Conservation (phyloP, 2,797 vertebrate species). For the Crenichthys baileyi region DNA sequence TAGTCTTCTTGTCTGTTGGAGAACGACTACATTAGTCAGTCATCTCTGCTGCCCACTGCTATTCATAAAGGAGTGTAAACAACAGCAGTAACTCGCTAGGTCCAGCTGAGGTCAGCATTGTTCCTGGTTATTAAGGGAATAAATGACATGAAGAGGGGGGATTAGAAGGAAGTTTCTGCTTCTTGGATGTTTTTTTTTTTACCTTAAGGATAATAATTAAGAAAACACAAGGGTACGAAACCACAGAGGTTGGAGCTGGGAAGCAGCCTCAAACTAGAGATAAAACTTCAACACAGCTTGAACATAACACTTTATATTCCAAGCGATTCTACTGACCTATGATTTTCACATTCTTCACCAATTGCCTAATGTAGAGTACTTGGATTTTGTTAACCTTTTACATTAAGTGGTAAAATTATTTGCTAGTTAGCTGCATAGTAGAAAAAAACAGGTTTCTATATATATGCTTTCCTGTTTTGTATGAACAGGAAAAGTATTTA, state of each 20-base stretch:
- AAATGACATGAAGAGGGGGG: conserved; percentile 10
- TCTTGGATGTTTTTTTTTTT: conserved; percentile 13
- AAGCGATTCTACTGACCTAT: not conserved
- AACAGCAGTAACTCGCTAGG: conserved; percentile 61
- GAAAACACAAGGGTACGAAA: not conserved
- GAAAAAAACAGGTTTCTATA: not conserved
- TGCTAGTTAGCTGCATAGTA: not conserved
- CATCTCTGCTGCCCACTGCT: conserved; percentile 35
- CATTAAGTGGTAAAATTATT: not conserved
- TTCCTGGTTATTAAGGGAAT: conserved; percentile 62
- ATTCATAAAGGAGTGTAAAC: conserved; percentile 52
- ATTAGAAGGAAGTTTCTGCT: conserved; percentile 1
- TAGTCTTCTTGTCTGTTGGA: conserved; percentile 37
- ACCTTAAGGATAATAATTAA: conserved; percentile 12
- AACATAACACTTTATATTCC: not conserved
- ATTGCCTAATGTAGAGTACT: too few relatives aligned
- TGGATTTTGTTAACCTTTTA: not conserved
- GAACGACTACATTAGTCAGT: conserved; percentile 56
- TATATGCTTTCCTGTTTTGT: not conserved
- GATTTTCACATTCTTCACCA: not conserved
- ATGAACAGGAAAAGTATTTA: not conserved
- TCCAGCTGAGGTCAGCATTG: conserved; percentile 80
- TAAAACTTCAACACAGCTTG: not conserved
- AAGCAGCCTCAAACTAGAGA: not conserved
- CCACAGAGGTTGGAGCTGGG: not conserved